Base-by-base conservation (phyloP, 2,113 vertebrate species). In the Vulpes vulpes region DNA sequence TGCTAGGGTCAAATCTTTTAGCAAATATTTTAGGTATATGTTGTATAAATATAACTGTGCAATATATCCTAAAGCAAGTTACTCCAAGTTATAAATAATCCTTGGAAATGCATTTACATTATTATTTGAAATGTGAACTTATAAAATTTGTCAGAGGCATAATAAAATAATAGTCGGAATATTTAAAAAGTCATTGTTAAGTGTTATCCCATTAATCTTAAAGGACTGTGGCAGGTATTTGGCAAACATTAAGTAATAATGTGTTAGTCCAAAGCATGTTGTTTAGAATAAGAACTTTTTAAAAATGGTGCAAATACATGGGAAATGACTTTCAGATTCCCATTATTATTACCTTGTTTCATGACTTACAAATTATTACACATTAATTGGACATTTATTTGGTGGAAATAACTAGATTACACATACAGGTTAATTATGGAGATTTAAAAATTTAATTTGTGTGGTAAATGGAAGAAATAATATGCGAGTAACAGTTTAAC, bases 11-110 rank as follows among this genome's bases (percentile, higher is more conserved):
- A 84, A 73, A 43, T 35, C 7, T 55, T 95, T 55, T 19, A 83
- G 49, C 20, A 91, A 83, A 91, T 91, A 95, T 23, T 96, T 10
- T 67, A 90, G 16, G 27, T 55, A 88, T 60, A 78, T 90, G 1
- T 35, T 49, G 16, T 65, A 5, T 53, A 86, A 78, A 80, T 95
- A 57, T 76, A 82, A 15, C 81, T 35, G 1, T 23, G 71, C 6
- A 83, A 64, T 60, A 35, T 79, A 55, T 95, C 35, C 9, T 80
- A 17, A 86, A 92, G 32, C 3, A 92, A 67, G 57, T 92, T 71
- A 71, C 3, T 96, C 27, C 38, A 89, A 82, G 12, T n/a, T 74
- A 53, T 71, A 85, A 74, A 80, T 71, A 80, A 80, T 73, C 65
- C 74, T 91, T 19, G 89, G 32, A 84, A 57, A 80, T 69, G 0